phyloP scores from a whole-genome alignment of 1,140 invertebrate species.

The Diachasmimorpha longicaudata region DNA sequence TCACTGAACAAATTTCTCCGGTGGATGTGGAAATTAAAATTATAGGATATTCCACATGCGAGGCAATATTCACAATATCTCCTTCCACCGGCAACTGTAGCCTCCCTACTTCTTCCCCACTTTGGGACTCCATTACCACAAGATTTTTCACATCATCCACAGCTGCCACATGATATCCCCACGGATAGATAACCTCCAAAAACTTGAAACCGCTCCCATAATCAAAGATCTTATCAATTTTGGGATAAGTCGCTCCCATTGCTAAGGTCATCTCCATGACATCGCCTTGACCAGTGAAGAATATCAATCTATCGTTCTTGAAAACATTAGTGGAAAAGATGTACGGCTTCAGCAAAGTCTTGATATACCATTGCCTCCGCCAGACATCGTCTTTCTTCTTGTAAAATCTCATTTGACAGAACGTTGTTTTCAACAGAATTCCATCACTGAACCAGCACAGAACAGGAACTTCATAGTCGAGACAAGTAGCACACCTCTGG shows the following conservation, averaged over 20 bases:
- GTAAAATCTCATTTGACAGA: slow-evolving; percentile 51
- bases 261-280: slow-evolving; percentile 41
- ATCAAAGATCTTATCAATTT: slow-evolving; percentile 12
- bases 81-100: slow-evolving; percentile 36
- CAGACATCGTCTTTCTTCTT: slow-evolving; percentile 33
- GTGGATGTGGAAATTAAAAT: slow-evolving; percentile 34
- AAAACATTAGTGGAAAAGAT: slow-evolving; percentile 37
- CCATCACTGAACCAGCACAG: slow-evolving; percentile 48
- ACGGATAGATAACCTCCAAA: slow-evolving; percentile 49
- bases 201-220: slow-evolving; percentile 39
- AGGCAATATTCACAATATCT: slow-evolving; percentile 30
- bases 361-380: slow-evolving; percentile 39
- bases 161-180: slow-evolving; percentile 44
- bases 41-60: slow-evolving; percentile 48
- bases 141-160: slow-evolving; percentile 36
- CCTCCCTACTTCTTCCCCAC: slow-evolving; percentile 32
- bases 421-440: slow-evolving; percentile 50
- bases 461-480: slow-evolving; percentile 34
- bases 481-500: slow-evolving; percentile 37
- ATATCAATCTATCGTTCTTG: slow-evolving; percentile 43
- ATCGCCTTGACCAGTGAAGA: slow-evolving; percentile 44
- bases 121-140: slow-evolving; percentile 36
- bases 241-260: slow-evolving; percentile 6
- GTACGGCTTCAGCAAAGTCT: slow-evolving; percentile 33
- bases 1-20: slow-evolving; percentile 47